Base-by-base conservation (phyloP, 2,888 invertebrate species). In the Melitaea athalia region DNA sequence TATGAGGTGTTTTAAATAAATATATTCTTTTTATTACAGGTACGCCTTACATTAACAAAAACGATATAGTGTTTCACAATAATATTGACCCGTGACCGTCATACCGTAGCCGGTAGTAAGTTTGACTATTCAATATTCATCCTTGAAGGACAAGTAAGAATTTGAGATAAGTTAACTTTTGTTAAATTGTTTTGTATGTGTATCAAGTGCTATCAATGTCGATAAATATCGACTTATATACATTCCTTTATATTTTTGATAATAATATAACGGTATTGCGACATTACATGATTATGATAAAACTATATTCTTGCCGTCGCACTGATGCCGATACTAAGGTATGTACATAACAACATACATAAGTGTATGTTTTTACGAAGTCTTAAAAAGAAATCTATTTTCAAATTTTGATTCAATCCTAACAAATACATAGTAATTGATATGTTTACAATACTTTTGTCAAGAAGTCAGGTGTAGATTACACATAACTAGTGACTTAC, bases 241-340 rank as follows among this genome's bases (percentile, higher is more conserved):
- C 6, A 38, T 38, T 38, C 8, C 8, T 7, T 38, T 3, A 7
- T 7, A 47, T 0, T 47, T 47, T 47, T 47, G 0, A 14, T 50
- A 10, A 17, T 10, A 17, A 17, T 15, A 50, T 15, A 50, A 38
- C 38, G 38, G 38, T 17, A 24, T 12, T 52, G 17, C 52, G 17
- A 52, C 50, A 24, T 31, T 52, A 24, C 59, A n/a, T 52, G 43
- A 24, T 33, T 52, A 45, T 15, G 38, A 59, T 15, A 15, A 11
- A 59, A 45, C 17, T 43, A 14, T 24, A 24, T 24, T 24, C 1
- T 24, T 45, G 53, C 38, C 66, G 66, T 53, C 61, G 47, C 53
- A 45, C 47, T 17, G 66, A n/a, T 61, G 60, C 60, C 65, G 14
- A 47, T 17, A 15, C 24, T 24, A 1, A 24, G 24, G 24, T 3